A percentile compares a stretch with the other conserved stretches of the same genome.
phyloP scores from a whole-genome alignment of 2,113 vertebrate species.

The Oreochromis niloticus region DNA sequence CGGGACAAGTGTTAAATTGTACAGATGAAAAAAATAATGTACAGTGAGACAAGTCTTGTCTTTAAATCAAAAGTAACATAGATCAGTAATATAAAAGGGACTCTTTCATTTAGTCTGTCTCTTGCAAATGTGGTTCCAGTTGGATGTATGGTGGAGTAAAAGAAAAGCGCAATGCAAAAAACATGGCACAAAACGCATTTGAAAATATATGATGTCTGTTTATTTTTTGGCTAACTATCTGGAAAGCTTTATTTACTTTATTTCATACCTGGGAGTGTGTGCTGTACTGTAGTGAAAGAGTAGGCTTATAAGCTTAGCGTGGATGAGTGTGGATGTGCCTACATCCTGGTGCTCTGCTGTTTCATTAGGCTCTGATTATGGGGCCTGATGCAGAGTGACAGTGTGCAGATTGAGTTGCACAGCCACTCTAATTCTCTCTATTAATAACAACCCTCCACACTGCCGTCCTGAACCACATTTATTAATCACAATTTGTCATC shows the following conservation, averaged over 20 bases:
- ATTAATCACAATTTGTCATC: slow-evolving; percentile 85
- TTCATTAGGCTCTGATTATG: slow-evolving; percentile 79
- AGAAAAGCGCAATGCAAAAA: background rate
- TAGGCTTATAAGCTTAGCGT: slow-evolving; percentile 10
- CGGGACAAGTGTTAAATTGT: background rate
- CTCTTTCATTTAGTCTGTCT: background rate
- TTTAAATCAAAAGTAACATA: background rate
- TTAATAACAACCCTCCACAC: slow-evolving; percentile 78
- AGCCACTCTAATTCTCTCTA: slow-evolving; percentile 78
- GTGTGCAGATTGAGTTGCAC: slow-evolving; percentile 80
- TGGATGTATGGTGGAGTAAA: background rate
- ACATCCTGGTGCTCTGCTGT: slow-evolving; percentile 65
- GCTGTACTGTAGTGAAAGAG: slow-evolving; percentile 14
- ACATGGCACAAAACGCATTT: background rate
- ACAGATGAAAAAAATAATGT: background rate
- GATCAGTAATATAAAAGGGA: background rate
- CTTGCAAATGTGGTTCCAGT: background rate
- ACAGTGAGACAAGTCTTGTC: background rate
- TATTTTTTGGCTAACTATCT: background rate
- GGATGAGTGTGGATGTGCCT: slow-evolving; percentile 33
- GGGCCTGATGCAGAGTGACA: slow-evolving; percentile 79
- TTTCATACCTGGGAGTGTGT: background rate
- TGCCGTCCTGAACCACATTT: slow-evolving; percentile 75
- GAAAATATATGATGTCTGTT: background rate
- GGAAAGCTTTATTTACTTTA: background rate